Base-by-base conservation (phyloP, 2,888 invertebrate species). In the Ormia ochracea region DNA sequence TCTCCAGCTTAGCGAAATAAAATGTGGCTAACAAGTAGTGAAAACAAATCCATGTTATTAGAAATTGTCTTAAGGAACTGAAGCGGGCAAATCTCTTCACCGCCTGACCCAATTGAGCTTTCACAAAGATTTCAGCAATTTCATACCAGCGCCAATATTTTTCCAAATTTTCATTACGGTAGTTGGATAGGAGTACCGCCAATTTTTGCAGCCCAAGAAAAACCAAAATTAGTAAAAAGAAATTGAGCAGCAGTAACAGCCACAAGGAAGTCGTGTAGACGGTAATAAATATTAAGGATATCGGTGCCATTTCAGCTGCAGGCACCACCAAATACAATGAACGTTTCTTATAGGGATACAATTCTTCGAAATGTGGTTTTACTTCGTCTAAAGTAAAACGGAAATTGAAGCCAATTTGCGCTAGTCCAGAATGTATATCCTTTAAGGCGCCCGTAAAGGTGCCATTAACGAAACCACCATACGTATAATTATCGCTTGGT, bases 1-100 rank as follows among this genome's bases (percentile, higher is more conserved):
- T 89, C 45, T 88, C 89, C 59, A 89, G 73, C 56, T 89, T 88
- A 19, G 87, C 89, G 28, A 88, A 85, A 63, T 88, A 88, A 19
- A 88, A 84, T 23, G 81, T 83, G 1, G 86, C 87, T 52, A 87
- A 65, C 0, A 89, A 83, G 50, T 88, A 89, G 31, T 86, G 85
- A 45, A 88, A 89, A 6, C 88, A 66, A 5, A 89, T 85, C 89
- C 89, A 89, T 4, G 84, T 80, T 28, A 88, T 84, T 3, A 89
- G 84, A 7, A 86, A 85, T 17, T 81, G 73, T 0, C 89, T 85
- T 50, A 88, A 54, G 0, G 87, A 86, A 68, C 84, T 86, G 14
- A 84, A 82, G 3, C 76, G 69, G 0, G 86, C 83, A 17, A 88
- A 84, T 0, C 81, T 75, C 3, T 82, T 76, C 0, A 87, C 83